phyloP scores from a whole-genome alignment of 2,888 invertebrate genomes.

The Eulithis testata region DNA sequence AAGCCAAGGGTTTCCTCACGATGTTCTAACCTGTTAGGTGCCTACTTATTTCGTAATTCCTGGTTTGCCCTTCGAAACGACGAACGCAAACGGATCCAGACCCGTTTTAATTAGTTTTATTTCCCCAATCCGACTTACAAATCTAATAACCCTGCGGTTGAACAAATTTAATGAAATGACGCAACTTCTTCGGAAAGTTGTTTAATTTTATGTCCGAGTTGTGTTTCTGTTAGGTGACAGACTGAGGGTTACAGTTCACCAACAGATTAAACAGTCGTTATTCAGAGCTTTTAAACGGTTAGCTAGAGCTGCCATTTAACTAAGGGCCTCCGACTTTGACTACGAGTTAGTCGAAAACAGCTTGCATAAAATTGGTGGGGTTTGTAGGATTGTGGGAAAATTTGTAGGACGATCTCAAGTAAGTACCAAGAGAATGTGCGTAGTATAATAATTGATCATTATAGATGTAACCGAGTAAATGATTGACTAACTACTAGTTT shows the following conservation, averaged over 20 bases:
- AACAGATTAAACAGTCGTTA: background rate
- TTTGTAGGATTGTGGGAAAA: too few species aligned
- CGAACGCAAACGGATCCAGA: constrained; percentile 40
- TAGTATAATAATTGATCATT: too few species aligned
- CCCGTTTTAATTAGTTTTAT: constrained; percentile 76
- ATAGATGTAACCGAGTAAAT: too few species aligned
- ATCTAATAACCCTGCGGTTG: constrained; percentile 73
- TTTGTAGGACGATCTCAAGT: too few species aligned
- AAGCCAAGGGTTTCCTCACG: too few species aligned
- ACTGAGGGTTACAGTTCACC: constrained; percentile 1
- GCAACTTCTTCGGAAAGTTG: constrained; percentile 63
- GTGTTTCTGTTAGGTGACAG: constrained; percentile 51
- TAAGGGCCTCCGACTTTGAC: too few species aligned
- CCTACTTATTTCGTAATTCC: constrained; percentile 4
- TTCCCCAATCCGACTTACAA: constrained; percentile 66
- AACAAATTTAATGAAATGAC: constrained; percentile 78
- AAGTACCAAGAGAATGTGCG: too few species aligned
- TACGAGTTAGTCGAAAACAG: too few species aligned
- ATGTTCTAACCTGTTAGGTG: too few species aligned
- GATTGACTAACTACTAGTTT: too few species aligned
- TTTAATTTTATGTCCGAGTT: constrained; percentile 64
- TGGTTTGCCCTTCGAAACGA: constrained; percentile 27
- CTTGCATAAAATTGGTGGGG: too few species aligned
- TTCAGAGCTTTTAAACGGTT: background rate
- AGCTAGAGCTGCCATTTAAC: background rate